Base-by-base conservation (phyloP, 2,888 invertebrate species). In the Lepidonotus clava region DNA sequence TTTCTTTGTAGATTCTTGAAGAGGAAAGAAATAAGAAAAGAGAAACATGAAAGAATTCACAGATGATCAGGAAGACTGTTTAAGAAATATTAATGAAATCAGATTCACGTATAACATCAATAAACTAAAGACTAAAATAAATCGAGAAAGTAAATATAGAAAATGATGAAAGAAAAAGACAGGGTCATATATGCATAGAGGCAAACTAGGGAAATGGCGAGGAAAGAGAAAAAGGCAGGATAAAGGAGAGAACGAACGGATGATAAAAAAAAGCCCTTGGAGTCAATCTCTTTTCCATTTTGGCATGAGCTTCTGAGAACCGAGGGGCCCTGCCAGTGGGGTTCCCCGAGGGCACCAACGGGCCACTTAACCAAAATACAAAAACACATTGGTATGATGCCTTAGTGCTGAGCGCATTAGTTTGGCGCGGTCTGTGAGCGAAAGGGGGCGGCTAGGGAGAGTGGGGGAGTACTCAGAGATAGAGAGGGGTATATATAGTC, bases 261-360 rank as follows among this genome's bases (percentile, higher is more conserved):
- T 24, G 32, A 66, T 28, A 66, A 32, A 71, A 71, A 71, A 5
- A 34, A 71, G 14, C 34, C 71, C n/a, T 71, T 38, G 71, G 36
- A 71, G 71, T 71, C 71, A 36, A 71, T 71, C 71, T 71, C 71
- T 38, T 36, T 71, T 71, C 36, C 71, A 71, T 71, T 34, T 71
- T 71, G 71, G 71, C 71, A 71, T 36, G 36, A 18, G 71, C 71
- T 1, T 71, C 71, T 71, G 36, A 34, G 71, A 38, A 71, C 38
- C 14, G 71, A 18, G 36, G 71, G 71, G 71, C 71, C 18, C 36
- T 71, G 71, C 71, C 71, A 71, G 71, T 36, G 71, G 71, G 71
- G 18, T 11, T 71, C 36, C 71, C 71, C 38, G 71, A 21, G 56
- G 71, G 71, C 71, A 38, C 24, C 21, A 21, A 6, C 61, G 14